Evolutionary conservation across 2,113 vertebrate species (phyloP).

Genomic region (Prinia subflava): DNA sequence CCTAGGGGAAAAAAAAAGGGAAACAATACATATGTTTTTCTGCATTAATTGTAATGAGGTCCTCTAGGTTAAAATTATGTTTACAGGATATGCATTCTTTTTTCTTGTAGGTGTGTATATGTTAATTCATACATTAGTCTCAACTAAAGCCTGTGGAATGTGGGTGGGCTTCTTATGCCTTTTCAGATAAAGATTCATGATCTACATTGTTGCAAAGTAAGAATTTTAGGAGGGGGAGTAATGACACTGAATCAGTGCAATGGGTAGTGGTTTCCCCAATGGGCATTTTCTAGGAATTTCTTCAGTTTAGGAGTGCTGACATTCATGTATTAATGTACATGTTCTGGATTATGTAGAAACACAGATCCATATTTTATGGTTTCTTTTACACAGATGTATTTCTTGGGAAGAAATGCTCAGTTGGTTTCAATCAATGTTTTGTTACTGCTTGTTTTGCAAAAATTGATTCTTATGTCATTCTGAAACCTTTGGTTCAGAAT

Average conservation of each 20-base stretch:
- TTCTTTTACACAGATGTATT: background rate
- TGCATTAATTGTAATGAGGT: background rate
- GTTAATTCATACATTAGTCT: background rate
- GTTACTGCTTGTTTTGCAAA: background rate
- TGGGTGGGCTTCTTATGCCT: background rate
- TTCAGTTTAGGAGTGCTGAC: background rate
- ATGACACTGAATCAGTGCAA: background rate
- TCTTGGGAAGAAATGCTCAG: background rate
- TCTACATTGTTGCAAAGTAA: background rate
- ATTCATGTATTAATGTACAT: background rate
- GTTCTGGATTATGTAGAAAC: background rate
- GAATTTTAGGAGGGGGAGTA: background rate
- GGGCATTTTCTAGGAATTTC: background rate
- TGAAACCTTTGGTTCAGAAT: background rate
- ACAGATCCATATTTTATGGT: background rate
- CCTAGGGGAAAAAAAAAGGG: background rate
- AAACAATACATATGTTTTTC: background rate
- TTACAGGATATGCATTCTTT: background rate
- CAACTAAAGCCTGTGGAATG: background rate
- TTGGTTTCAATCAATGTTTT: background rate
- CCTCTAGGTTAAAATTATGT: background rate
- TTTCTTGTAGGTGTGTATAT: background rate
- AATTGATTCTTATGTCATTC: background rate
- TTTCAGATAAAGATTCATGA: background rate
- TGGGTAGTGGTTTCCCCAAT: background rate